phyloP scores from a whole-genome alignment of 2,797 vertebrate genomes.

The Sebastes flavidus region DNA sequence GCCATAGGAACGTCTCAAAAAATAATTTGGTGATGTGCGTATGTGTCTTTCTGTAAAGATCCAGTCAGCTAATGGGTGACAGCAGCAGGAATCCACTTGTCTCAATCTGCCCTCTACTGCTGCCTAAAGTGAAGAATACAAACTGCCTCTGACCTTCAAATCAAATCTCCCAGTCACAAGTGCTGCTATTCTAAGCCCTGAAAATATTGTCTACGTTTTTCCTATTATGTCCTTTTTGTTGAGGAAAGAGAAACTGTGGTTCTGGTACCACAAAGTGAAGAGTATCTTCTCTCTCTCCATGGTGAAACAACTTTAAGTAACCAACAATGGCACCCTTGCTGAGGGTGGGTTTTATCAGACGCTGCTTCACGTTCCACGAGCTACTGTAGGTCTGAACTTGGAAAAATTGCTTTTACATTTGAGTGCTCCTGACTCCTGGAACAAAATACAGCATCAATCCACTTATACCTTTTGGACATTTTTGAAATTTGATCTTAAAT shows the following conservation, averaged over 20 bases:
- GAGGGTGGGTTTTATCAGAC: background rate
- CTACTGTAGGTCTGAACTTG: too few species aligned
- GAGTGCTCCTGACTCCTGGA: too few species aligned
- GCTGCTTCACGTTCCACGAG: too few species aligned
- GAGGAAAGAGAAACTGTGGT: background rate
- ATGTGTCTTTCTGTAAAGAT: slow-evolving; percentile 4
- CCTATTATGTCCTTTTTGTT: background rate
- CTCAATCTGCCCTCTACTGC: background rate
- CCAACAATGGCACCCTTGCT: background rate
- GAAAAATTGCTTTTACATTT: too few species aligned
- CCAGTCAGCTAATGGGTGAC: background rate
- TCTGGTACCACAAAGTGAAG: background rate
- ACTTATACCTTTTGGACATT: too few species aligned
- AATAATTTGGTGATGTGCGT: background rate
- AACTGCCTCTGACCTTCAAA: background rate
- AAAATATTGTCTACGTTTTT: background rate
- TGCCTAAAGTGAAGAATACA: background rate
- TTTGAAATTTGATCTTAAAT: too few species aligned
- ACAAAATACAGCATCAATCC: too few species aligned
- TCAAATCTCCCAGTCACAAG: background rate
- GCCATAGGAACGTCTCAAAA: slow-evolving; percentile 43
- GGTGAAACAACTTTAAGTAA: background rate
- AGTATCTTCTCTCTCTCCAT: background rate
- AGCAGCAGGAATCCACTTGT: background rate
- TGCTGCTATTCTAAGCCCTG: background rate